A percentile compares a stretch with the other conserved stretches of the same genome.
These are phyloP conservation scores for Beris morrisii DNA, from an alignment of 2,888 invertebrate genomes.

Conservation along the genomic window DNA sequence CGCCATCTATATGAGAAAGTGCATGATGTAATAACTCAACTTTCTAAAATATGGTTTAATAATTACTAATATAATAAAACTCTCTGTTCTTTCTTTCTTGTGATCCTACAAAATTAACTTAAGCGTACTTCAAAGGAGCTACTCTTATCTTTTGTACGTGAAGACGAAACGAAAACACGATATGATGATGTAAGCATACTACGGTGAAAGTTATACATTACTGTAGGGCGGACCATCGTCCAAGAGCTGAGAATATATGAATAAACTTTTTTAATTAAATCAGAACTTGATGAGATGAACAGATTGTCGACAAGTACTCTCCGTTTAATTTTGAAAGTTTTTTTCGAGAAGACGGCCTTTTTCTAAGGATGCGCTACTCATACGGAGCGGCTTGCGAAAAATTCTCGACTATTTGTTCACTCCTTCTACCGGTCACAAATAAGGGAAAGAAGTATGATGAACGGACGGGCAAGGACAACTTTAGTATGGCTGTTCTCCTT, in stretches of 20 bases:
- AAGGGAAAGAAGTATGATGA: too few species aligned
- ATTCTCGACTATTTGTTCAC: too few species aligned
- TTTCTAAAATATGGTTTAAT: too few species aligned
- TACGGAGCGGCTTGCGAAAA: slow-evolving; percentile 6
- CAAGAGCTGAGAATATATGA: slow-evolving; percentile 15
- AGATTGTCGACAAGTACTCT: slow-evolving; percentile 30
- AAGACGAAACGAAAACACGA: slow-evolving; percentile 17
- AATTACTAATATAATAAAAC: too few species aligned
- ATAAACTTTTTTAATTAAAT: slow-evolving; percentile 39
- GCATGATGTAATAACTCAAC: too few species aligned
- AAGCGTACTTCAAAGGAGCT: too few species aligned
- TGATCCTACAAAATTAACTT: neutral
- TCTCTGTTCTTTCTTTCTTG: too few species aligned
- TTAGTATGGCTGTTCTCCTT: too few species aligned
- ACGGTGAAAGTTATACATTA: neutral
- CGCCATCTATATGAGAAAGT: too few species aligned
- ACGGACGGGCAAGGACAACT: too few species aligned
- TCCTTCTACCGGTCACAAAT: too few species aligned
- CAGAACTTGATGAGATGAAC: slow-evolving; percentile 36
- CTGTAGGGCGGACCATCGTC: neutral
- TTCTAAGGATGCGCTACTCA: neutral
- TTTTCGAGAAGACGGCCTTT: neutral
- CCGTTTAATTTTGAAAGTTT: slow-evolving; percentile 22
- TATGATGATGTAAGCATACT: neutral
- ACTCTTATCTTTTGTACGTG: too few species aligned